Conservation (phyloP, 2,113 vertebrate genomes). For the Paramisgurnus dabryanus region DNA sequence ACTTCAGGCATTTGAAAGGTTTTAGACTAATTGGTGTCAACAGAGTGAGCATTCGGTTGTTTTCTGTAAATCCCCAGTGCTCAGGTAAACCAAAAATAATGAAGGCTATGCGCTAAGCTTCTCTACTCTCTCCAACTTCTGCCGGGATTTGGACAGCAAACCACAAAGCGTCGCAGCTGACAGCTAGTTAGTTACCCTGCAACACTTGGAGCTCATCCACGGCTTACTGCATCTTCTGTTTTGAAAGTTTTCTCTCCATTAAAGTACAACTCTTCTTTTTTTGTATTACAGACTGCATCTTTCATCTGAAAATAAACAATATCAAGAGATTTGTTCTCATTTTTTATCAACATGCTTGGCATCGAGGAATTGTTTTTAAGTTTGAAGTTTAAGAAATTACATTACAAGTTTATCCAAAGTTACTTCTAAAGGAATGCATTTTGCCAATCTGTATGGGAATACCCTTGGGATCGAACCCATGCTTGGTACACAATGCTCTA, state of each 20-base stretch:
- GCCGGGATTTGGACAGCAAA: conserved; percentile 55
- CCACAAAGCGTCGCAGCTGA: conserved; percentile 54
- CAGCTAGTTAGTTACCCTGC: conserved; percentile 59
- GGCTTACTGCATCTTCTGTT: conserved; percentile 32
- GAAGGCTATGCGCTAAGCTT: conserved; percentile 31
- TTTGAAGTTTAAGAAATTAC: no score
- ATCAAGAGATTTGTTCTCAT: no score
- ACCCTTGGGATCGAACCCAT: no score
- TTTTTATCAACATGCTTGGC: no score
- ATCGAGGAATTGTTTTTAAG: no score
- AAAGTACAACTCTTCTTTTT: conserved; percentile 9
- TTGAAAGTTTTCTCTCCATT: conserved; percentile 27
- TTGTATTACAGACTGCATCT: not conserved
- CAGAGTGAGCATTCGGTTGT: conserved; percentile 16
- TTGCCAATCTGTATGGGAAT: no score
- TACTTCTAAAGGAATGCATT: no score
- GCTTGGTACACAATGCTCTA: no score
- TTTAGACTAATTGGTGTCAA: conserved; percentile 56
- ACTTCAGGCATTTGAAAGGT: conserved; percentile 2
- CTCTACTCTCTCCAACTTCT: conserved; percentile 54
- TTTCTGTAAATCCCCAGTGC: conserved; percentile 25
- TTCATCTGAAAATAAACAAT: not conserved
- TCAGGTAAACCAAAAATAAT: conserved; percentile 46
- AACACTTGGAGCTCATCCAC: conserved; percentile 39
- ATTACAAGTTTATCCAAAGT: no score